phyloP scores from a whole-genome alignment of 1,140 invertebrate genomes.

The Mylabris phalerata region DNA sequence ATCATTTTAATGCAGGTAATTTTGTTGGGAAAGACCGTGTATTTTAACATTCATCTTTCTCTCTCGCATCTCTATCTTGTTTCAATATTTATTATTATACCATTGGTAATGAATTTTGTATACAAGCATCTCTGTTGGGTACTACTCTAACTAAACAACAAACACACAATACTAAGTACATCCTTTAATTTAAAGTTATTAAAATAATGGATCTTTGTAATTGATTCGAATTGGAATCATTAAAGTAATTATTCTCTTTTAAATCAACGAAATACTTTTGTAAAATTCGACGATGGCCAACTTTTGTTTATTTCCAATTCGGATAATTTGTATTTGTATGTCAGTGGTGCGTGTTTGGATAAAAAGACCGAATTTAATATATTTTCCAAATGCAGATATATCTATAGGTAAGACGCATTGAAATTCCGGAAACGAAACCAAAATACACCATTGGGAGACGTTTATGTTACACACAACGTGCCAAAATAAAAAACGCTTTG shows the following conservation, averaged over 20 bases:
- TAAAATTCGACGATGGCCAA: slow-evolving; percentile 3
- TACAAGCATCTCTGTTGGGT: not conserved
- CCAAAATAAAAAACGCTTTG: too few relatives aligned
- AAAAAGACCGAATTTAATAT: not conserved
- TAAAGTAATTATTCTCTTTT: slow-evolving; percentile 23
- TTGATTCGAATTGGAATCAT: slow-evolving; percentile 26
- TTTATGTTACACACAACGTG: too few relatives aligned
- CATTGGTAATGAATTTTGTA: too few relatives aligned
- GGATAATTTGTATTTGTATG: not conserved
- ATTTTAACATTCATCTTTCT: too few relatives aligned
- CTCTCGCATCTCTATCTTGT: too few relatives aligned
- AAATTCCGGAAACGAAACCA: too few relatives aligned
- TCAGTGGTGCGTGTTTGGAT: not conserved
- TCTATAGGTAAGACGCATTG: too few relatives aligned
- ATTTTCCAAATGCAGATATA: not conserved
- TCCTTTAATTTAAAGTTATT: slow-evolving; percentile 22
- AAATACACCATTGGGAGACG: too few relatives aligned
- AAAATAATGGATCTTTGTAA: slow-evolving; percentile 21
- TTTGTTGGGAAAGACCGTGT: not conserved
- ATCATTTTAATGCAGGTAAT: slow-evolving; percentile 6
- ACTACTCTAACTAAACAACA: not conserved
- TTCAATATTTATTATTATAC: too few relatives aligned
- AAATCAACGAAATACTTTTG: slow-evolving; percentile 4
- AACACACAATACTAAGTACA: slow-evolving; percentile 11
- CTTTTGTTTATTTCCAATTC: too few relatives aligned